Base-by-base conservation (phyloP, 2,113 vertebrate species). In the Tricholaema leucomelas region DNA sequence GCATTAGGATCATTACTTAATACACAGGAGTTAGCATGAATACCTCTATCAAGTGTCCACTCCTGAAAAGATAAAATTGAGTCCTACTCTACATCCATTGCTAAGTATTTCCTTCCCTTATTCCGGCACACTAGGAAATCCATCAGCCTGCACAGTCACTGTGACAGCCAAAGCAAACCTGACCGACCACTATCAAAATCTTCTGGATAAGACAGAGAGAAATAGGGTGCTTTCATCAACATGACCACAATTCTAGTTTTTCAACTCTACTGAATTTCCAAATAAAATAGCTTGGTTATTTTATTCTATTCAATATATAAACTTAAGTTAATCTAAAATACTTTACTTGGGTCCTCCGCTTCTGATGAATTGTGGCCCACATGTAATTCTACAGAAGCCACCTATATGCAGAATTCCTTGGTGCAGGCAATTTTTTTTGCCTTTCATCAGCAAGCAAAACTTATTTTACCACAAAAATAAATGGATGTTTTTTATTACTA, bases 291-390 rank as follows among this genome's bases (percentile, higher is more conserved):
- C 7, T 63, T 93, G 63, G 64, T 94, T 82, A n/a, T 44, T 80
- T 65, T 59, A 60, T 66, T 82, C 25, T 58, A 20, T 10, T n/a
- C 6, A 54, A 30, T 20, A 60, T 2, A 46, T 5, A 17, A 73
- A 56, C 4, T 14, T 33, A 63, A 52, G 2, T 25, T 90, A 25
- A 77, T 27, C 16, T 46, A n/a, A 61, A 82, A 20, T 9, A 38
- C 8, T 87, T 66, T 20, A 69, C 8, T 36, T 40, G 1, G 6
- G 56, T 78, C 60, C 35, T 59, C 48, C 33, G 28, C 15, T 78
- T 78, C 52, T 36, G 23, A 69, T 24, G 4, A 81, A 69, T 8
- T 0, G 1, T 15, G 23, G 27, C 19, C 0, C 14, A 38, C 0
- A 3, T 24, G 3, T 9, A 81, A 56, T 12, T 61, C 40, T 27